phyloP scores from a whole-genome alignment of 1,140 invertebrate genomes.

The Ceratosolen fusciceps region DNA sequence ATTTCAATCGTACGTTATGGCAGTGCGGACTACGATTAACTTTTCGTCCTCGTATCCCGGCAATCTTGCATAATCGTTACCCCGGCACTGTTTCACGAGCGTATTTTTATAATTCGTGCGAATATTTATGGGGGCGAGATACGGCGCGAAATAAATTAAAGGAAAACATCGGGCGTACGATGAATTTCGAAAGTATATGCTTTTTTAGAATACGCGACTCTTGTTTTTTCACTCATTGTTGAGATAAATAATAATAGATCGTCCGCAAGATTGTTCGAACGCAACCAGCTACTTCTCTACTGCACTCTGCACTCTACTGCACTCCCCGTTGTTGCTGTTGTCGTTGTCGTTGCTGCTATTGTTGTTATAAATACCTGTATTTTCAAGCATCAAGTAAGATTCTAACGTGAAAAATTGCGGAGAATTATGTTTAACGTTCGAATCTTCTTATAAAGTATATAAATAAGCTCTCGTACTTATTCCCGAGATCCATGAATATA shows the following conservation, averaged over 20 bases:
- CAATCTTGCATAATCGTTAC: too few species aligned
- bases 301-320: background rate
- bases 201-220: background rate
- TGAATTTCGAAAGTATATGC: too few species aligned
- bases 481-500: background rate
- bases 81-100: too few species aligned
- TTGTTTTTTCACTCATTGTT: conserved; percentile 9
- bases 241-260: conserved; percentile 17
- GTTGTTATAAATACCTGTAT: background rate
- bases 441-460: background rate
- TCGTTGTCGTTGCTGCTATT: background rate
- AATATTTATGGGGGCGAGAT: too few species aligned
- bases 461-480: background rate
- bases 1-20: too few species aligned
- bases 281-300: background rate
- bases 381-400: background rate
- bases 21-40: too few species aligned
- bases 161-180: too few species aligned
- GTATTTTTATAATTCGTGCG: too few species aligned
- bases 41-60: too few species aligned
- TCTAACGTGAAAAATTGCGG: background rate
- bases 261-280: background rate
- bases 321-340: background rate
- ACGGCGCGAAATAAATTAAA: too few species aligned
- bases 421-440: background rate